Percentiles rank a stretch among this genome's conserved stretches.
These are phyloP conservation scores for Musca domestica DNA, from an alignment of 1,140 invertebrate species.

Conservation along the genomic window DNA sequence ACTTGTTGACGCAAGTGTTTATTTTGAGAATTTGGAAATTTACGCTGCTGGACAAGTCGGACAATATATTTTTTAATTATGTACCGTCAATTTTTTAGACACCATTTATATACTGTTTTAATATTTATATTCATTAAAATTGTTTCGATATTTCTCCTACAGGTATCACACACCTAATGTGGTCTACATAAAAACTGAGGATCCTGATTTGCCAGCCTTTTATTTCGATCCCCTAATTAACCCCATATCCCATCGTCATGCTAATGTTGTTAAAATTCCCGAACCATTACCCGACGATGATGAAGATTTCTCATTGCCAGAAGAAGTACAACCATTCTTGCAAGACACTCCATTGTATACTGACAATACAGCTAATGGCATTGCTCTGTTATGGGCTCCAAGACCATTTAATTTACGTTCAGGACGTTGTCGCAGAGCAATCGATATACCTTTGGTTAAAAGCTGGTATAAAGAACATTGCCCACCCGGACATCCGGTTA, in stretches of 20 bases:
- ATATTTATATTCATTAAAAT: neutral
- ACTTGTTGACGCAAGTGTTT: slow-evolving; percentile 17
- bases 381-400: slow-evolving; percentile 97
- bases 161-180: slow-evolving; percentile 99
- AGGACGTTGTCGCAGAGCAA: slow-evolving; percentile 79
- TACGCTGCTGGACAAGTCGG: slow-evolving; percentile 16
- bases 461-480: slow-evolving; percentile 98
- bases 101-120: neutral
- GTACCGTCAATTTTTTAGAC: no score
- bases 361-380: slow-evolving; percentile 99
- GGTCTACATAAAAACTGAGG: slow-evolving; percentile 99
- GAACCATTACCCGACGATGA: slow-evolving; percentile 90
- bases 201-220: slow-evolving; percentile 99
- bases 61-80: neutral
- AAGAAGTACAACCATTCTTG: slow-evolving; percentile 87
- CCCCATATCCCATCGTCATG: slow-evolving; percentile 94
- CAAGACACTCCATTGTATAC: slow-evolving; percentile 95
- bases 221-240: slow-evolving; percentile 99
- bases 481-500: slow-evolving; percentile 97
- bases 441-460: slow-evolving; percentile 97
- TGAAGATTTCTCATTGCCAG: slow-evolving; percentile 91
- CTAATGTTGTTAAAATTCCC: slow-evolving; percentile 61
- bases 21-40: neutral
- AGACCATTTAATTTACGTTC: slow-evolving; percentile 96
- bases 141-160: slow-evolving; percentile 5